phyloP scores from a whole-genome alignment of 2,113 vertebrate species.

The Boulengeromyrus knoepffleri region DNA sequence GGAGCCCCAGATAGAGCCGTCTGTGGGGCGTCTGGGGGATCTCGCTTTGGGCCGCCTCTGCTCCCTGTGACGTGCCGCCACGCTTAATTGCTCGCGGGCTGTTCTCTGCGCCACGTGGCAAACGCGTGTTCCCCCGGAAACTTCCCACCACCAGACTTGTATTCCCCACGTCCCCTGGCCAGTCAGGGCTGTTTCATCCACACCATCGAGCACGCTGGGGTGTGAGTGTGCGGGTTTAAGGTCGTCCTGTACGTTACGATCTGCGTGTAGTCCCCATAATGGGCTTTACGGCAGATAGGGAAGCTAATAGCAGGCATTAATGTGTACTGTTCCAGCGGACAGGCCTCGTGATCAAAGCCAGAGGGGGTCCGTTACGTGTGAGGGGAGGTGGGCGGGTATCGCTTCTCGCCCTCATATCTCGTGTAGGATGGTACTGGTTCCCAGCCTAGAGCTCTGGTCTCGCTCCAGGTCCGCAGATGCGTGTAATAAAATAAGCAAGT shows the following conservation, averaged over 20 bases:
- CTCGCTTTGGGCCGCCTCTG: not conserved
- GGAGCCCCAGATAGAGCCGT: not conserved
- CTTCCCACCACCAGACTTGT: not conserved
- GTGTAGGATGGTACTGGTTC: not conserved
- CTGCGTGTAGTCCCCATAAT: not conserved
- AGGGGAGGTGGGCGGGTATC: not conserved
- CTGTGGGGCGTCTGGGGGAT: too few relatives aligned
- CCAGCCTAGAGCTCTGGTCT: not conserved
- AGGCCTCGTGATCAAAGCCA: not conserved
- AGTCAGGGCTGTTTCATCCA: not conserved
- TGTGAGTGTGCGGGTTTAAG: not conserved
- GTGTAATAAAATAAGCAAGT: not conserved
- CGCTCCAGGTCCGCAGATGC: not conserved
- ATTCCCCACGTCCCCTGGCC: not conserved
- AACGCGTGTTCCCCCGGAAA: not conserved
- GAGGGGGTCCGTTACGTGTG: not conserved
- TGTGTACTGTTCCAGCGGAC: not conserved
- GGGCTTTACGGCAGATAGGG: not conserved
- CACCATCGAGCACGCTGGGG: not conserved
- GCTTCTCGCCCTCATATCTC: not conserved
- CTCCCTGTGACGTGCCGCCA: not conserved
- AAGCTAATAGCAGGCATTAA: not conserved
- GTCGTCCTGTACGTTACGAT: not conserved
- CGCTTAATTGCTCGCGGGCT: not conserved
- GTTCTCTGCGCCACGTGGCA: not conserved